These are phyloP conservation scores for Ispidina lecontei DNA, from an alignment of 2,797 vertebrate genomes.

Conservation along the genomic window DNA sequence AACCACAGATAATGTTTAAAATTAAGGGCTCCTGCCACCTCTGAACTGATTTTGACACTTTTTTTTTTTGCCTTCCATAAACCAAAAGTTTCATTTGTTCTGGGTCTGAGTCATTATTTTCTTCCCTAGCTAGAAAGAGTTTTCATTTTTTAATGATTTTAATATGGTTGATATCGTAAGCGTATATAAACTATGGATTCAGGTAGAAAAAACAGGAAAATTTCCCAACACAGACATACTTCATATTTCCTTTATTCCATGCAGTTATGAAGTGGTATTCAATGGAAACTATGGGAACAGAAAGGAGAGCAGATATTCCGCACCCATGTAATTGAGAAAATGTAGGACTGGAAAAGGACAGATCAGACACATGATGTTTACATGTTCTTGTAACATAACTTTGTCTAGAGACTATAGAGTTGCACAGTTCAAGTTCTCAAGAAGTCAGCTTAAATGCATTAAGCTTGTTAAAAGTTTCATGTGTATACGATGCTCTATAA, in stretches of 20 bases:
- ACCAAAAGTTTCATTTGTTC: background rate
- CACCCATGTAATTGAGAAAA: background rate
- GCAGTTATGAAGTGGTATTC: background rate
- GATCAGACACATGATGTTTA: background rate
- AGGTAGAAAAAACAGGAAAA: background rate
- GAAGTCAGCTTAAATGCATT: slow-evolving; percentile 33
- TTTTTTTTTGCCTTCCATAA: background rate
- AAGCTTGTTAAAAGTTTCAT: background rate
- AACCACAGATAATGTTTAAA: background rate
- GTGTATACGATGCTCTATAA: background rate
- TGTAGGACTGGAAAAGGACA: background rate
- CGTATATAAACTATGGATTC: background rate
- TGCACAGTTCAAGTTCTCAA: background rate
- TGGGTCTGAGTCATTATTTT: background rate
- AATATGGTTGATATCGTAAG: background rate
- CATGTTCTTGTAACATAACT: background rate
- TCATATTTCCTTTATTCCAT: background rate
- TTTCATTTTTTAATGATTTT: background rate
- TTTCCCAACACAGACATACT: background rate
- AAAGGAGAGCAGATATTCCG: background rate
- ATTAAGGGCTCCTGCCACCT: background rate
- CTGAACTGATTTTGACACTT: background rate
- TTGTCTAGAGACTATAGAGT: background rate
- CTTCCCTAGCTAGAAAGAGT: background rate
- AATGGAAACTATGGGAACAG: background rate